phyloP scores from a whole-genome alignment of 1,140 invertebrate genomes.

The Cherax quadricarinatus region DNA sequence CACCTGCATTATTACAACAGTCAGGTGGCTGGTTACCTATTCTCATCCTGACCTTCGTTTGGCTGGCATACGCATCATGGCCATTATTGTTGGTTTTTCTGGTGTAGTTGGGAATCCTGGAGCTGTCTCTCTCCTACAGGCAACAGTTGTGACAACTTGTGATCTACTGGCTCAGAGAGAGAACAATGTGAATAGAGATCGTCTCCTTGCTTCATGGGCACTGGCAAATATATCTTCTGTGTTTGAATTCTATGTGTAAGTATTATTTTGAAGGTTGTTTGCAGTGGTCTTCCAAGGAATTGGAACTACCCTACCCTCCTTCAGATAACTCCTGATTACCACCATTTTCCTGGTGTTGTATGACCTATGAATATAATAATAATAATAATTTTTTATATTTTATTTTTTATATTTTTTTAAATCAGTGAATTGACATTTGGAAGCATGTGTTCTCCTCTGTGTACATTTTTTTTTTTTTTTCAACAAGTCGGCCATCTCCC shows the following conservation, averaged over 20 bases:
- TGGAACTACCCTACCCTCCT: no score
- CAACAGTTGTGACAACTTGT: slow-evolving; percentile 35
- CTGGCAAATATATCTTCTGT: slow-evolving; percentile 57
- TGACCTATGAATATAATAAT: no score
- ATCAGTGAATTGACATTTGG: no score
- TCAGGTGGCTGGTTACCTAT: slow-evolving; percentile 39
- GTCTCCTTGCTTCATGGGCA: slow-evolving; percentile 59
- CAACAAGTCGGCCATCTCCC: no score
- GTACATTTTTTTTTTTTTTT: no score
- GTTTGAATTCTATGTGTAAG: slow-evolving; percentile 50
- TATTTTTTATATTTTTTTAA: no score
- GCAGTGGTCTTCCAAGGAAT: neutral
- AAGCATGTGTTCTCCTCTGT: no score
- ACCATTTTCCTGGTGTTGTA: no score
- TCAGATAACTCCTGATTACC: no score
- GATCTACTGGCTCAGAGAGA: slow-evolving; percentile 40
- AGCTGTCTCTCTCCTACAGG: slow-evolving; percentile 13
- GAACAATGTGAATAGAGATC: slow-evolving; percentile 52
- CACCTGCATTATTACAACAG: slow-evolving; percentile 5
- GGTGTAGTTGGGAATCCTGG: slow-evolving; percentile 37
- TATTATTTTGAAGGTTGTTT: neutral
- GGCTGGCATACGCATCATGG: slow-evolving; percentile 52
- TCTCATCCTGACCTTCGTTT: slow-evolving; percentile 40
- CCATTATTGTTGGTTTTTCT: slow-evolving; percentile 56
- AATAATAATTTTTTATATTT: no score